Conservation (phyloP, 2,888 invertebrate species). For the Myopa testacea region DNA sequence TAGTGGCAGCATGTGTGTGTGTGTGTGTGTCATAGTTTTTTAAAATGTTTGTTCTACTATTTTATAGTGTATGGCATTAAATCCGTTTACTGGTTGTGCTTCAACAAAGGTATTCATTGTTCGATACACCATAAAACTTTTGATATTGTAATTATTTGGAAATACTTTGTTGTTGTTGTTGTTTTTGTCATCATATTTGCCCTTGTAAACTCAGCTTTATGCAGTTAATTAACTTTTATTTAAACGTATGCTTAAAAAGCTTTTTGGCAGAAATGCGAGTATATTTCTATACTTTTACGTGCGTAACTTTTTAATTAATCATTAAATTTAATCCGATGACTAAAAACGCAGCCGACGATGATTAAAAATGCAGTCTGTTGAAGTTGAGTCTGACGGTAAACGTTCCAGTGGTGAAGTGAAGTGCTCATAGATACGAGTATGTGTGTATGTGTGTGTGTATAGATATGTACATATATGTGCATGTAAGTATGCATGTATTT, state of each 20-base stretch:
- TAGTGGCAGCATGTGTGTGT: too few relatives aligned
- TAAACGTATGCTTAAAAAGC: not conserved
- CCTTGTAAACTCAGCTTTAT: not conserved
- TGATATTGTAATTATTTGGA: not conserved
- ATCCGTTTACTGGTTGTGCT: not conserved
- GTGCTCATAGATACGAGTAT: too few relatives aligned
- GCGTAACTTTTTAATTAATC: constrained; percentile 2
- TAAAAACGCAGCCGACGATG: too few relatives aligned
- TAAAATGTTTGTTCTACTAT: too few relatives aligned
- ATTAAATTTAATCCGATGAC: not conserved
- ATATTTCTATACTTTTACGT: not conserved
- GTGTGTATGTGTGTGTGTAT: too few relatives aligned
- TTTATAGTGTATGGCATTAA: not conserved
- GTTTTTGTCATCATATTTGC: not conserved
- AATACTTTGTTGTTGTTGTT: not conserved
- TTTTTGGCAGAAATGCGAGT: not conserved
- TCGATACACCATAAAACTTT: not conserved
- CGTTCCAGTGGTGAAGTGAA: too few relatives aligned
- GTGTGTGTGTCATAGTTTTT: too few relatives aligned
- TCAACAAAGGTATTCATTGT: not conserved
- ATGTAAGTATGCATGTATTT: too few relatives aligned
- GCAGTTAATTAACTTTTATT: constrained; percentile 1
- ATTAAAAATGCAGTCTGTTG: too few relatives aligned
- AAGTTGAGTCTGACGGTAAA: too few relatives aligned
- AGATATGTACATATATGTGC: too few relatives aligned